phyloP scores from a whole-genome alignment of 2,797 vertebrate genomes.

The Somateria mollissima region DNA sequence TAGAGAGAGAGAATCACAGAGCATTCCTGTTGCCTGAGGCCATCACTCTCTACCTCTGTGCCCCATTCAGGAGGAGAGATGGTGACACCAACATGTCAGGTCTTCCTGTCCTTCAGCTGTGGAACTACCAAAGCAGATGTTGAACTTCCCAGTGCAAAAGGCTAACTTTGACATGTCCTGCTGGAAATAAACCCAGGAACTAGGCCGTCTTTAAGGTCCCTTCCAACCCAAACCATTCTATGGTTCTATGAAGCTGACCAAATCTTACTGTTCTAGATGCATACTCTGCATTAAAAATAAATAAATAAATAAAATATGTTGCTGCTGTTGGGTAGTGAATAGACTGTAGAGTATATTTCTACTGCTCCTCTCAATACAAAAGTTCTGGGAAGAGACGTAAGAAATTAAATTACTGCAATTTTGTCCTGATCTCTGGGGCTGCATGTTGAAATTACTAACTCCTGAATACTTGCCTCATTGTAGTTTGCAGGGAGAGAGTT shows the following conservation, averaged over 20 bases:
- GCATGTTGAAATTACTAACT: not conserved
- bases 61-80: not conserved
- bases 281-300: not conserved
- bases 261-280: not conserved
- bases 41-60: not conserved
- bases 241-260: not conserved
- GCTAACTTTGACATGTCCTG: fast-evolving
- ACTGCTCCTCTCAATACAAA: not conserved
- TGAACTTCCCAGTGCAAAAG: not conserved
- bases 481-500: not conserved
- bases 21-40: not conserved
- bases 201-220: too few species aligned
- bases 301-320: not conserved
- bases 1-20: not conserved
- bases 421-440: not conserved
- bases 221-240: too few species aligned
- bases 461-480: not conserved
- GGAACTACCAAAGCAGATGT: not conserved
- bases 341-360: not conserved
- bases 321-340: not conserved
- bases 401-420: not conserved
- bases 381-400: not conserved
- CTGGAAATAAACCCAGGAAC: not conserved
- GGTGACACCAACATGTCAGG: not conserved
- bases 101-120: not conserved